Evolutionary conservation across 1,140 invertebrate species (phyloP), one percentile per base, ranked within the genome.

Genomic region (Drosophila grimshawi): DNA sequence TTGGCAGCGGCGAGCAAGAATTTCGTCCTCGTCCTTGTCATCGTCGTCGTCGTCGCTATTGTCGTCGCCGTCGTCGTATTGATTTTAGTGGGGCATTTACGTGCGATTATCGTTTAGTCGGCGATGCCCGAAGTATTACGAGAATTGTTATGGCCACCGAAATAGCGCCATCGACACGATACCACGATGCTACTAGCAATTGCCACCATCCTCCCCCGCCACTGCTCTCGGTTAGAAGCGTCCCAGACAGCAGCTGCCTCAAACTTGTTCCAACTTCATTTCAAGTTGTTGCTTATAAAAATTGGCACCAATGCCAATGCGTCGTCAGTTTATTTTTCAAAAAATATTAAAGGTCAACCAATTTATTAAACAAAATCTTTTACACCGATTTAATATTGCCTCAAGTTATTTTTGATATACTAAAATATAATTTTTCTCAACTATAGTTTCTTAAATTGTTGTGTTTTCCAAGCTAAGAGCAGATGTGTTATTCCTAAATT

Each of bases 1-100:
- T 45, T 61, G 64, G 39, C 46, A 60, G 37, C 57, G 32, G 56
- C 57, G 11, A 43, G 49, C 56, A 55, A 61, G 65, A 52, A 69
- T 19, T 32, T 62, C 49, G 56, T 29, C 59, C 3, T 61, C 32
- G 48, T 35, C 10, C 11, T 69, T 57, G 27, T 53, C 11, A 33
- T 35, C 61, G 56, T 73, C 51, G 35, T 45, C 59, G 68, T 37
- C 8, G 45, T 51, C 27, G 48, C 61, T 55, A 75, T 75, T 60
- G 67, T 71, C 66, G 80, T 63, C 76, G 68, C 55, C 81, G 83
- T 83, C 83, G 69, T 88, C 52, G 85, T 88, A 88, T 88, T 88
- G 85, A 88, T 88, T 88, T 88, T 88, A 88, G 85, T 88, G 85
- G 85, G 80, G 86, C 85, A 85, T 88, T 88, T 88, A 88, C 86